Base-by-base conservation (phyloP, 2,113 vertebrate species). In the Limnothrissa miodon region DNA sequence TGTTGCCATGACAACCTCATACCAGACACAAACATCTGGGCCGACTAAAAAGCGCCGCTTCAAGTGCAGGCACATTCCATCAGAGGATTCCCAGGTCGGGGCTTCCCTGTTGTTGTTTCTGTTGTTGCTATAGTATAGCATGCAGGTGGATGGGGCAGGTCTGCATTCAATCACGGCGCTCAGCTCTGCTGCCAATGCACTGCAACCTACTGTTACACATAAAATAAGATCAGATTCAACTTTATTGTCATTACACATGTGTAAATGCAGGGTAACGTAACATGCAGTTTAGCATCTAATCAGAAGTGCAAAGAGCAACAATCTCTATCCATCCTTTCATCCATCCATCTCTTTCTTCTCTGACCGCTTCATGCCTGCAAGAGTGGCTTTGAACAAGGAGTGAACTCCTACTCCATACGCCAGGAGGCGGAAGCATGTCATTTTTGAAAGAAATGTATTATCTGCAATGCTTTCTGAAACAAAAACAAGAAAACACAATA, bases 11-110 rank as follows among this genome's bases (percentile, higher is more conserved):
- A 91, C 85, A 92, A 96, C 93, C 88, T 48, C 85, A 90, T 92
- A 93, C 90, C 90, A 92, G 89, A 93, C 87, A 93, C 91, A 96
- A 95, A 93, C 92, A 96, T 87, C 88, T 91, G 91, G 87, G 82
- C 86, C 82, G 89, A 83, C 90, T 92, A 85, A 85, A 85, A 85
- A 2, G 17, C 84, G 89, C 66, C 66, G 66, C 66, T 33, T 39
- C 66, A 36, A 74, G 66, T 13, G 59, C 25, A 74, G 25, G n/a
- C 91, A 86, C 89, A 83, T 94, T 90, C 93, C 89, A 87, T 81
- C 25, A 74, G 66, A 82, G 33, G 0, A 84, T 82, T 81, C 88
- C 81, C 87, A 80, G 87, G 83, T 45, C 51, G 90, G 91, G 91
- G 87, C 90, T 92, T 92, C 90, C 85, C 81, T 93, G 86, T 93